phyloP scores from a whole-genome alignment of 2,888 invertebrate genomes.

The Caenorhabditis sp. region DNA sequence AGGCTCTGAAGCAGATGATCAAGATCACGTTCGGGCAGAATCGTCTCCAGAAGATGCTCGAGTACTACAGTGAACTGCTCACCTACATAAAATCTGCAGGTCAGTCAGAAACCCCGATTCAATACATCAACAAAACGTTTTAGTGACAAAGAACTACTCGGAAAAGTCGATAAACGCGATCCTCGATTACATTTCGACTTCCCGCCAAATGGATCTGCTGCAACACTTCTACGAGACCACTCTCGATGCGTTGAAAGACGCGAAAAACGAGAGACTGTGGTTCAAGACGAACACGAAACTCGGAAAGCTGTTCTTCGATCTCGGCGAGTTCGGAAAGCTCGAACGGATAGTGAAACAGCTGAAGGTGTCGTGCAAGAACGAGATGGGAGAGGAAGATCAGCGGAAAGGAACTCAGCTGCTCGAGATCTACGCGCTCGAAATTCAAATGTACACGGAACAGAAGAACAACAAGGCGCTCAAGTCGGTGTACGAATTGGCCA shows the following conservation, averaged over 20 bases:
- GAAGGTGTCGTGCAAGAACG: constrained; percentile 88
- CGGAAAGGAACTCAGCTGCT: constrained; percentile 88
- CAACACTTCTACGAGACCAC: constrained; percentile 97
- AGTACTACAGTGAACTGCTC: constrained; percentile 92
- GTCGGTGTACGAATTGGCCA: constrained; percentile 95
- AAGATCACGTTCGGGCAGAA: constrained; percentile 98
- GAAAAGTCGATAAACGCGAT: constrained; percentile 99
- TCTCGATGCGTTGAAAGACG: constrained; percentile 83
- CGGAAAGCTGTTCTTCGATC: constrained; percentile 97
- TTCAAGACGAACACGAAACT: constrained; percentile 99
- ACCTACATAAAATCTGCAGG: constrained; percentile 97
- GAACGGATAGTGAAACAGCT: constrained; percentile 96
- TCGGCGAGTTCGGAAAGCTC: constrained; percentile 92
- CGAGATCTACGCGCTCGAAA: constrained; percentile 98
- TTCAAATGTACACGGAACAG: constrained; percentile 99
- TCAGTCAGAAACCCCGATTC: too few relatives aligned
- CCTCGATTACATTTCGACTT: constrained; percentile 98
- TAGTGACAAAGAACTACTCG: constrained; percentile 96
- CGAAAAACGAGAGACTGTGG: constrained; percentile 98
- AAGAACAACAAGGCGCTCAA: constrained; percentile 90
- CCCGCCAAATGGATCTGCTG: constrained; percentile 95
- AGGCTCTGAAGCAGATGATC: constrained; percentile 99
- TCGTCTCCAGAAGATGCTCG: constrained; percentile 96
- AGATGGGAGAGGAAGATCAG: constrained; percentile 78
- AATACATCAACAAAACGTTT: too few relatives aligned